These are phyloP conservation scores for Loripinus fragilis DNA, from an alignment of 2,888 invertebrate genomes.

Conservation along the genomic window DNA sequence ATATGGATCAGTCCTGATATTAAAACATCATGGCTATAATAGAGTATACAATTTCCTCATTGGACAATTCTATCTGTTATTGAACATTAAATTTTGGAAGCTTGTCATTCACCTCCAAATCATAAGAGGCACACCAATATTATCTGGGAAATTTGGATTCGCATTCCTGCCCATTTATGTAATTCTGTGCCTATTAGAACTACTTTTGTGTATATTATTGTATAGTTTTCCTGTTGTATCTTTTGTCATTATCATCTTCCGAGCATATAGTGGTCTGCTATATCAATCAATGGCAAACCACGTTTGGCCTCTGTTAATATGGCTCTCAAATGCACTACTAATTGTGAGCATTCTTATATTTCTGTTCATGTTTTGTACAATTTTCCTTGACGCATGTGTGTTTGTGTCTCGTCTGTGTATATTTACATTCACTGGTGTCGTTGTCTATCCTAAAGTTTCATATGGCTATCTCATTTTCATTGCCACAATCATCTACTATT, in stretches of 20 bases:
- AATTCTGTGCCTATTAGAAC: slow-evolving; percentile 40
- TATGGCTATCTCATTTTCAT: slow-evolving; percentile 60
- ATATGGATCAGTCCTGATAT: not conserved
- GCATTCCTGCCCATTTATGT: slow-evolving; percentile 42
- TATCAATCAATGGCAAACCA: not conserved
- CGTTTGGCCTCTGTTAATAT: not conserved
- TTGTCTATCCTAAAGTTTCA: slow-evolving; percentile 56
- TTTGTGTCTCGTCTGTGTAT: slow-evolving; percentile 53
- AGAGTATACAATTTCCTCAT: not conserved
- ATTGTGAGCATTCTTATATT: slow-evolving; percentile 24
- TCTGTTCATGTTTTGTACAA: slow-evolving; percentile 58
- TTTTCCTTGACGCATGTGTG: slow-evolving; percentile 59
- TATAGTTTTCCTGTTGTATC: slow-evolving; percentile 56
- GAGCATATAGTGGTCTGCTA: slow-evolving; percentile 37
- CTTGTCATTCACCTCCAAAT: not conserved
- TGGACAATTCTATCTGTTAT: not conserved
- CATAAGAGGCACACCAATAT: not conserved
- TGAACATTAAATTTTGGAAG: not conserved
- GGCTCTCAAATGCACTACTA: slow-evolving; percentile 11
- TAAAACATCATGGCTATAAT: not conserved
- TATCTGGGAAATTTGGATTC: not conserved
- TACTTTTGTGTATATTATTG: slow-evolving; percentile 30
- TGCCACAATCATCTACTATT: slow-evolving; percentile 53
- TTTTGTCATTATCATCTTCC: slow-evolving; percentile 34
- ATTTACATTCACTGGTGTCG: slow-evolving; percentile 61